Evolutionary conservation across 2,113 vertebrate genomes (phyloP), one percentile per base, ranked within the genome.

Genomic region (Rhadina sibilatrix): DNA sequence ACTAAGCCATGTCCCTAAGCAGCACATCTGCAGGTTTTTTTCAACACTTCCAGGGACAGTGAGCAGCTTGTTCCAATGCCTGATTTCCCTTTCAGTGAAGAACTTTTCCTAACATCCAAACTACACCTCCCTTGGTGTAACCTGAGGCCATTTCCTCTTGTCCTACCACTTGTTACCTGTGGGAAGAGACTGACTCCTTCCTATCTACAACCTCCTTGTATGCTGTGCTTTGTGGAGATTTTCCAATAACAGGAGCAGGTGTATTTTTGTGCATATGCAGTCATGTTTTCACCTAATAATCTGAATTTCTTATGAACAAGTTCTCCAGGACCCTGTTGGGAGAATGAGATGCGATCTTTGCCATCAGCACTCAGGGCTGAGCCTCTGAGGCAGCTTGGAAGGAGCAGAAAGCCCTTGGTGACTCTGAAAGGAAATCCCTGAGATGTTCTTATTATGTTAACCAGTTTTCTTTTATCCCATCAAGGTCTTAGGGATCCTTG

Each of bases 401-500:
- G 87, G 71, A 93, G 79, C 59, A 83, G 66, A 92, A 94, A 88
- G 65, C 89, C 83, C 80, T 93, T 38, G 15, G 84, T 50, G 42
- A 40, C 80, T 86, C 90, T 33, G 8, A 72, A 94, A 56, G 70
- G 6, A 83, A 77, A 96, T 93, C 72, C 61, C 91, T 6, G 15
- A 91, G 60, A 78, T 79, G 89, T 53, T 94, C 88, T 92, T 97
- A 82, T 84, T 91, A 93, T 79, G 84, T 83, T 97, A 96, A 97
- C 82, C 95, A 95, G 78, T 95, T 87, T 78, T 94, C 72, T 92
- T 80, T 83, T 95, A 94, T 89, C 50, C 76, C 91, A 5, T 91
- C 82, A 92, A 94, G 75, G 85, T 97, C 79, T 95, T 83, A 44
- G 49, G 50, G 57, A 89, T 38, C 77, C 52, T 89, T 95, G 94